Base-by-base conservation (phyloP, 2,113 vertebrate species). In the Neoarius graeffei region DNA sequence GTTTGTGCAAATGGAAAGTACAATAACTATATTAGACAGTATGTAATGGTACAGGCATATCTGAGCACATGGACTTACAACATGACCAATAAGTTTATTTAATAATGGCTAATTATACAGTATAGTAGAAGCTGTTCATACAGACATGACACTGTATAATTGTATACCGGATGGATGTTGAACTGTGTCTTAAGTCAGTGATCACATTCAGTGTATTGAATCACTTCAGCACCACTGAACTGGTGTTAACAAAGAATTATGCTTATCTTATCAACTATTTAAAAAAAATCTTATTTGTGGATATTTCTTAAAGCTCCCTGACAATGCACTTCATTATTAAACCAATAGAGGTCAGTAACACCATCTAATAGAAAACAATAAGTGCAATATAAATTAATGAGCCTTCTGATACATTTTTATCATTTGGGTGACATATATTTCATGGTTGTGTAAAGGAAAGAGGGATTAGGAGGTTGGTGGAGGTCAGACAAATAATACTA, bases 311-410 rank as follows among this genome's bases (percentile, higher is more conserved):
- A 95, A 93, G 89, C 56, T 81, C 27, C 17, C 7, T 80, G 42
- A 48, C 27, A 79, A 30, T 83, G 64, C 30, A 90, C 76, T 52
- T 69, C 59, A 27, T 3, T 69, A 54, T 79, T 30, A 25, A 25
- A 69, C 90, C 95, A 94, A 90, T 89, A 95, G 96, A 93, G 94
- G 94, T 87, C 94, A 95, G 93, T 88, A 95, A 82, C 85, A 89
- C 62, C 62, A 73, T 88, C 83, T 81, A 88, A 89, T 74, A 88
- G 64, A 86, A 88, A 27, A 6, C 80, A 85, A 27, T 66, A 50
- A 5, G 54, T 73, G 15, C 17, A 59, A 35, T 35, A 59, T 81
- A 42, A 27, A 15, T 27, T 80, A 35, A 81, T 81, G 17, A 30
- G 15, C 14, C 79, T 20, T 59, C 4, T 77, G 48, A n/a, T 77